Conservation (phyloP, 2,888 invertebrate species). For the Polymixis flavicincta region DNA sequence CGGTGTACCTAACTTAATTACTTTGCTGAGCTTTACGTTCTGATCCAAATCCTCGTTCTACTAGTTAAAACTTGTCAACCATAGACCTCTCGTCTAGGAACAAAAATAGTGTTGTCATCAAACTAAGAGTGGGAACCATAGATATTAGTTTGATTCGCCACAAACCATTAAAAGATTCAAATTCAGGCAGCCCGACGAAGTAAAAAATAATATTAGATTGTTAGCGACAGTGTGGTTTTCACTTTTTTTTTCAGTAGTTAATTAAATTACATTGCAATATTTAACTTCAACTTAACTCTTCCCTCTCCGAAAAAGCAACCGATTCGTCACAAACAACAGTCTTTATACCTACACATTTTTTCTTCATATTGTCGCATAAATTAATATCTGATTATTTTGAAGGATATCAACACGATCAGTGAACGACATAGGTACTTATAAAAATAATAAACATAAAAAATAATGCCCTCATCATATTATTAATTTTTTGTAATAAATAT, state of each 20-base stretch:
- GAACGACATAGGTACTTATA: slow-evolving; percentile 21
- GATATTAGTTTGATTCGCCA: no score
- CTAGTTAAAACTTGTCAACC: no score
- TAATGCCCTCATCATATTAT: slow-evolving; percentile 20
- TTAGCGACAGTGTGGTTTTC: no score
- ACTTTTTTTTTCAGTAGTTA: not conserved
- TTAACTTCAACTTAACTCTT: no score
- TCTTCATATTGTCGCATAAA: not conserved
- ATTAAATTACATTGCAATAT: not conserved
- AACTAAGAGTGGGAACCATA: no score
- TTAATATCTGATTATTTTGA: slow-evolving; percentile 10
- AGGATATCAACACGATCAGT: slow-evolving; percentile 25
- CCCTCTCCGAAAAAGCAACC: not conserved
- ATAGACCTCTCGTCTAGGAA: no score
- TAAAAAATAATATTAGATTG: not conserved
- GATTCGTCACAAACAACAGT: not conserved
- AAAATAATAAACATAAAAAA: slow-evolving; percentile 44
- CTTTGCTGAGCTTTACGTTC: no score
- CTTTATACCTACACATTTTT: not conserved
- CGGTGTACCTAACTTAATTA: no score
- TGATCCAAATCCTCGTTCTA: no score
- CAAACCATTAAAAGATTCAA: not conserved
- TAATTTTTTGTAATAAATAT: slow-evolving; percentile 13
- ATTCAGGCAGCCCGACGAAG: not conserved
- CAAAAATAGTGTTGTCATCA: no score